Evolutionary conservation across 2,113 vertebrate species (phyloP).

Genomic region (Mobula birostris): DNA sequence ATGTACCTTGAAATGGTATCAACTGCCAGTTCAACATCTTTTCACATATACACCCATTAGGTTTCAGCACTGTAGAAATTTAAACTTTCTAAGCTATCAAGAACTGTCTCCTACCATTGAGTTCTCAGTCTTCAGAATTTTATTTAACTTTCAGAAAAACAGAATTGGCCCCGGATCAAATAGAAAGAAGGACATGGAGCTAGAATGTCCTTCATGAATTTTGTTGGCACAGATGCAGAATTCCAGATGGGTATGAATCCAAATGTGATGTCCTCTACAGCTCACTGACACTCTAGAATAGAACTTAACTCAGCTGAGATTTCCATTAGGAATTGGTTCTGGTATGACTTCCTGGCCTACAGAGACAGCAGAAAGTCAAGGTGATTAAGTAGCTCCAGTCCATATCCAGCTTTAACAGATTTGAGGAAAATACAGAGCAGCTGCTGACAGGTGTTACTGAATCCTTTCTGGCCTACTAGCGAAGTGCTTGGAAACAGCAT

Average conservation of each 20-base stretch:
- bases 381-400: background rate
- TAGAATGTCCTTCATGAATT: background rate
- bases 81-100: too few relatives aligned
- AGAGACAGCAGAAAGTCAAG: background rate
- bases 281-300: background rate
- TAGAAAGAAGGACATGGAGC: background rate
- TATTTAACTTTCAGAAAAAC: background rate
- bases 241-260: background rate
- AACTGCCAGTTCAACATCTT: too few relatives aligned
- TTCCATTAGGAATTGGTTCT: background rate
- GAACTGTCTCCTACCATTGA: background rate
- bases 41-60: too few relatives aligned
- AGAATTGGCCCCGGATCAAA: background rate
- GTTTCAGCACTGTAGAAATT: too few relatives aligned
- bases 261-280: background rate
- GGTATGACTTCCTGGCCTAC: background rate
- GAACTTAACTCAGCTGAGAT: background rate
- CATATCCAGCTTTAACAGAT: background rate
- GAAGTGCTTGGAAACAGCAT: background rate
- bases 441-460: background rate
- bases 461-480: background rate
- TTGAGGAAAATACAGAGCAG: background rate
- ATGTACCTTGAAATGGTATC: too few relatives aligned
- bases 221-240: background rate
- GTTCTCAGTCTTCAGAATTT: background rate